Base-by-base conservation (phyloP, 2,797 vertebrate species). In the Ctenosaura bakeri region DNA sequence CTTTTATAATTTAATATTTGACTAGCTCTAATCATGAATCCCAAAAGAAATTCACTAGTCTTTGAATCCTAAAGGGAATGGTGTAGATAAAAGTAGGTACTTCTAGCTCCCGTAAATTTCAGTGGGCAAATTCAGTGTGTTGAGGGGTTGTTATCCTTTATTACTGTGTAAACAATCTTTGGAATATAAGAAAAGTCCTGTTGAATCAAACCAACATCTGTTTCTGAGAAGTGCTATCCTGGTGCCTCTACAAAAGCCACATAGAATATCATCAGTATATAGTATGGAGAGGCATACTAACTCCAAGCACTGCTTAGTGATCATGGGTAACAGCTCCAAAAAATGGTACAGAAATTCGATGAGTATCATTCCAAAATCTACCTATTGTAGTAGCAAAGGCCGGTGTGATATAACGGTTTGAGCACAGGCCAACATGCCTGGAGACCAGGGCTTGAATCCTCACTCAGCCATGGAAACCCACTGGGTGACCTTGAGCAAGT, bases 31-130 rank as follows among this genome's bases (percentile, higher is more conserved):
- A 83, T 46, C 35, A 88, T 76, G 69, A 29, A 86, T 1, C 16
- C 12, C 82, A 46, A 32, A 56, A 71, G 38, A 74, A 85, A 73
- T 56, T 71, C 10, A 62, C 38, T 38, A 22, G 32, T 92, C 93
- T 93, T 84, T 89, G 46, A 89, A 74, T 89, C 78, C 81, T 22
- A 73, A 81, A 46, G 18, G 20, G 9, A 42, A 74, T 22, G 12
- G 42, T 42, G 12, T 20, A 38, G 22, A 26, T 38, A 54, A 64
- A 66, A 20, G 64, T 71, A 81, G 46, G 22, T 24, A 18, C n/a
- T 77, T 56, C 24, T 54, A 54, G 56, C 46, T 14, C 18, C 20
- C 9, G 12, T 12, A 12, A 32, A 32, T 85, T 54, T 66, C 46
- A 54, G 10, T 38, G 52, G 35, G 62, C 56, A 38, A 88, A 18